Percentiles rank a stretch among this genome's conserved stretches.
Evolutionary conservation across 2,888 invertebrate genomes (phyloP).

Genomic region (Eupithecia tripunctaria): DNA sequence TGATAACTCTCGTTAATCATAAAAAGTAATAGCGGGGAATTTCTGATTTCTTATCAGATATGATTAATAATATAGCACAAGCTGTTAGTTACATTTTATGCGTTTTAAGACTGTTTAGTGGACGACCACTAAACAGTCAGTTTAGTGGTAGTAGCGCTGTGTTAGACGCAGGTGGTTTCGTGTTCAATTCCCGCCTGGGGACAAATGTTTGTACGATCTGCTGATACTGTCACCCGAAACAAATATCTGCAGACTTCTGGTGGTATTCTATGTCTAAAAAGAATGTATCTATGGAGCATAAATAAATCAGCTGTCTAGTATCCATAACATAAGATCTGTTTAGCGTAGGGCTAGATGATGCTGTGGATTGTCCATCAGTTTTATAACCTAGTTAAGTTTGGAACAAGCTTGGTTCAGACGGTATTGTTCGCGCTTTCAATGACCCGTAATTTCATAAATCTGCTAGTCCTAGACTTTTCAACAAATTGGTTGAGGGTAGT

Average conservation of each 20-base stretch:
- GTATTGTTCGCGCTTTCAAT: slow-evolving; percentile 61
- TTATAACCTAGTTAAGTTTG: slow-evolving; percentile 1
- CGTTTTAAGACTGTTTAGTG: neutral
- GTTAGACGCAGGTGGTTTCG: too few species aligned
- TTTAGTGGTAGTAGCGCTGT: too few species aligned
- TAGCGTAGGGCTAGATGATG: too few species aligned
- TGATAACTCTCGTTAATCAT: slow-evolving; percentile 62
- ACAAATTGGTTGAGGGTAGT: slow-evolving; percentile 56
- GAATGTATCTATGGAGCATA: too few species aligned
- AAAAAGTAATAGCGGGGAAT: slow-evolving; percentile 47
- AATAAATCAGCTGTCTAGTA: too few species aligned
- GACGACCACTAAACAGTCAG: too few species aligned
- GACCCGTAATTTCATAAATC: slow-evolving; percentile 59
- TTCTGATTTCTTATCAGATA: slow-evolving; percentile 47
- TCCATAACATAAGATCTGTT: too few species aligned
- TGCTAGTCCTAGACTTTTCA: slow-evolving; percentile 50
- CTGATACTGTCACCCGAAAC: too few species aligned
- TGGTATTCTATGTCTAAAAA: too few species aligned
- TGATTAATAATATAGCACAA: slow-evolving; percentile 24
- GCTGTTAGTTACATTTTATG: slow-evolving; percentile 25
- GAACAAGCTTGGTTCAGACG: slow-evolving; percentile 48
- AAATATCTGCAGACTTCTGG: too few species aligned
- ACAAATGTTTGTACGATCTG: too few species aligned
- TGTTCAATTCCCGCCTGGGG: too few species aligned
- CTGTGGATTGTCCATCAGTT: slow-evolving; percentile 18